Evolutionary conservation across 2,113 vertebrate species (phyloP).

Genomic region (Notothenia coriiceps): DNA sequence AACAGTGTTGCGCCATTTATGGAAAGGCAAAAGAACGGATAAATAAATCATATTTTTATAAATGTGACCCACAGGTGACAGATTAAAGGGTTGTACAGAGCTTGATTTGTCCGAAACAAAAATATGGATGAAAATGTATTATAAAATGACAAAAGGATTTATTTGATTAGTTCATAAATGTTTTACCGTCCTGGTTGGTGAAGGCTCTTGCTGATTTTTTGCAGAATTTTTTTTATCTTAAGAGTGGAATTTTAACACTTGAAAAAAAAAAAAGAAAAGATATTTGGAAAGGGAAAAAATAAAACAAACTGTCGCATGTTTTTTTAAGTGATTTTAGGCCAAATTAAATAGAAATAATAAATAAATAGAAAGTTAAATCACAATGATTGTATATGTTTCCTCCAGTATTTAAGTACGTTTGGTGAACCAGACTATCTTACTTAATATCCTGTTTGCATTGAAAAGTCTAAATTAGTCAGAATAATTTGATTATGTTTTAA

Average conservation of each 20-base stretch:
- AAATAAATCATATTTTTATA: no score
- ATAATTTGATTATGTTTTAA: neutral
- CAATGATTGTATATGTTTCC: neutral
- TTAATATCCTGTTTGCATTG: neutral
- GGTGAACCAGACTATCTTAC: no score
- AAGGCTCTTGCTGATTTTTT: neutral
- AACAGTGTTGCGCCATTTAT: no score
- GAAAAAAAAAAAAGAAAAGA: neutral
- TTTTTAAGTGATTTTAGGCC: no score
- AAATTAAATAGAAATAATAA: no score
- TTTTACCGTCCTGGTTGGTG: neutral
- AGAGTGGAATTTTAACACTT: neutral
- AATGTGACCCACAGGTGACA: neutral
- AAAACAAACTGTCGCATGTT: neutral
- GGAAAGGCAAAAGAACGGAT: no score
- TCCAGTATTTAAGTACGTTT: neutral
- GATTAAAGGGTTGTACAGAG: no score
- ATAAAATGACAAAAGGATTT: no score
- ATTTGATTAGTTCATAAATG: neutral
- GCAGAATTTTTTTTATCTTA: neutral
- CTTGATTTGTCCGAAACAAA: no score
- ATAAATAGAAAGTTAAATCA: neutral
- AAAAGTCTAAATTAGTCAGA: neutral
- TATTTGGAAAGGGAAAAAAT: neutral
- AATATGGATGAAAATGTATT: neutral